Evolutionary conservation across 2,888 invertebrate species (phyloP), one percentile per base, ranked within the genome.

Genomic region (Craniophora ligustri): DNA sequence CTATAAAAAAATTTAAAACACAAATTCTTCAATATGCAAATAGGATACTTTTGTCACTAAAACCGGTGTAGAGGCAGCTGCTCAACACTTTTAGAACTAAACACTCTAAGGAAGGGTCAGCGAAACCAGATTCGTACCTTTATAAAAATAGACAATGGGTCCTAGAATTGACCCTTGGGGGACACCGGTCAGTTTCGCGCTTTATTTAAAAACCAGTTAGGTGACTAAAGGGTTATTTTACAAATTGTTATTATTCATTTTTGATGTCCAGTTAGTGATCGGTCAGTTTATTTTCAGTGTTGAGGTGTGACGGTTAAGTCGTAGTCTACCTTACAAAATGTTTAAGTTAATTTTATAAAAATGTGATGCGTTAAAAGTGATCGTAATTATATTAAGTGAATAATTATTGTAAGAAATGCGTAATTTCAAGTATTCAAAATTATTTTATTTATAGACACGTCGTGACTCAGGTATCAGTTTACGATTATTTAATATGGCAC

Each of bases 91-190:
- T 59, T 8, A 73, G 78, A 84, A 81, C 79, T 78, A 77, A 83
- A 86, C 85, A 87, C 85, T 84, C 82, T 79, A 91, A 89, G 90
- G 83, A 91, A 91, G 92, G 92, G 92, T 92, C 92, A 92, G 84
- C 70, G 67, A 68, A 91, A 92, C 91, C 89, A 88, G 92, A 92
- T 91, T 93, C 89, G 89, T 89, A 83, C 85, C 83, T 86, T 87
- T 84, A 84, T 85, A 84, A 89, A 88, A 90, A 89, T 87, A 77
- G 74, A 79, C 74, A 83, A 78, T 79, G 82, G 84, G 50, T 70
- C 84, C 82, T 71, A 86, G 78, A 72, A 73, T 67, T 91, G 91
- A 92, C 92, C 92, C 92, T 80, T 88, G 84, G 82, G 89, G 87
- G 80, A 89, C 87, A 84, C 89, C 89, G 91, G 90, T 89, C 91